Evolutionary conservation across 2,113 vertebrate species (phyloP), one percentile per base, ranked within the genome.

Genomic region (Archocentrus centrarchus): DNA sequence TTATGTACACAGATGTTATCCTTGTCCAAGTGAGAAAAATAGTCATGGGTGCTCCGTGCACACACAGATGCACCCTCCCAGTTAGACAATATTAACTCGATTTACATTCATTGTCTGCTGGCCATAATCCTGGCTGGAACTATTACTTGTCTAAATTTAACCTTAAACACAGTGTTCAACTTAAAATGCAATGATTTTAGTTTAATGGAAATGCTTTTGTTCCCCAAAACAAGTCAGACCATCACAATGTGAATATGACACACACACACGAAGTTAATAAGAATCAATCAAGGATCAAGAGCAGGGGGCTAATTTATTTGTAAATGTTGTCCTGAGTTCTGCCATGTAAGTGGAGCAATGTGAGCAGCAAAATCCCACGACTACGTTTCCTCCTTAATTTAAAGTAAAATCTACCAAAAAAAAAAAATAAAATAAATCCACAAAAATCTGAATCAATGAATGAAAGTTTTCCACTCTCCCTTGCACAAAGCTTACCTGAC

Each of bases 291-390:
- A 30, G 30, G 30, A 30, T 30, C 30, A 30, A 30, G 30, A 30
- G 35, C 30, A 35, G 68, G n/a, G 18, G 7, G 50, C 61, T 80
- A 80, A 80, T 66, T 57, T 66, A n/a, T 66, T 66, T 66, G 50
- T 66, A 80, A 80, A 57, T 18, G 47, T n/a, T 73, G 53, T 79
- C 14, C 24, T 22, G 13, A 62, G 44, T 35, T 66, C 15, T 58
- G 13, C 13, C 18, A 68, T 80, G 53, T 27, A 37, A 61, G 17
- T 22, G 27, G 7, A 57, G 10, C 13, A 57, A 22, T 76, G 53
- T 58, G 70, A 53, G 17, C 66, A 30, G 18, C 53, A 55, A 20
- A 9, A 55, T 20, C 3, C 32, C 32, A 5, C 32, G 1, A 11
- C 24, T 14, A 24, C 6, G 58, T 9, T 6, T 24, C 58, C 59